Evolutionary conservation across 2,888 invertebrate genomes (phyloP), one percentile per base, ranked within the genome.

Genomic region (Meghimatium bilineatum): DNA sequence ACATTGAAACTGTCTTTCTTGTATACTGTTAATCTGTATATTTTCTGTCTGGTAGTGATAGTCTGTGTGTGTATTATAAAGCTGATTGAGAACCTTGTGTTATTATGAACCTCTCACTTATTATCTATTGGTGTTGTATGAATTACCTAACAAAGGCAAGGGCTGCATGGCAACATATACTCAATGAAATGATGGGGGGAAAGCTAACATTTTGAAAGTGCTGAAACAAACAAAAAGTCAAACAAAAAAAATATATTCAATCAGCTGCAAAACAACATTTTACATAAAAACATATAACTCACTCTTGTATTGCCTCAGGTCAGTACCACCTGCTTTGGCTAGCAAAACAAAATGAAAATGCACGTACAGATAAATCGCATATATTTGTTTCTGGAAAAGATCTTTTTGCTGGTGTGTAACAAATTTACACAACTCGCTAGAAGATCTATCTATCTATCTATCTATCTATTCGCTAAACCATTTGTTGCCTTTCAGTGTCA

Each of bases 291-390:
- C 2, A 32, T 8, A 66, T 5, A 66, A 66, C 78, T 78, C 66
- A 78, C 66, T 78, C 67, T 63, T 78, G 32, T 1, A 29, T 2
- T 52, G 71, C 52, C 49, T 71, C 36, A 56, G 60, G 56, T 36
- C 72, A 80, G 36, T 5, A 26, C 34, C 29, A 60, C 80, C 80
- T 72, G 60, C 38, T 56, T 60, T 56, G 72, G 32, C 72, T 80
- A 71, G 71, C 71, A 67, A 67, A 14, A 34, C 49, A 80, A 38
- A 71, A 72, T 32, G 32, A 52, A 32, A 74, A 32, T 12, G 26
- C 38, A 44, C 66, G 52, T 32, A 79, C 56, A 77, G 56, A 14
- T 66, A 66, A 29, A 79, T 60, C 29, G 20, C 38, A 44, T n/a
- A 63, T n/a, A n/a, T n/a, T n/a, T n/a, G n/a, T n/a, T n/a, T 44